A percentile compares a stretch with the other conserved stretches of the same genome.
These are phyloP conservation scores for Coturnix japonica DNA, from an alignment of 2,113 vertebrate species.

Conservation along the genomic window DNA sequence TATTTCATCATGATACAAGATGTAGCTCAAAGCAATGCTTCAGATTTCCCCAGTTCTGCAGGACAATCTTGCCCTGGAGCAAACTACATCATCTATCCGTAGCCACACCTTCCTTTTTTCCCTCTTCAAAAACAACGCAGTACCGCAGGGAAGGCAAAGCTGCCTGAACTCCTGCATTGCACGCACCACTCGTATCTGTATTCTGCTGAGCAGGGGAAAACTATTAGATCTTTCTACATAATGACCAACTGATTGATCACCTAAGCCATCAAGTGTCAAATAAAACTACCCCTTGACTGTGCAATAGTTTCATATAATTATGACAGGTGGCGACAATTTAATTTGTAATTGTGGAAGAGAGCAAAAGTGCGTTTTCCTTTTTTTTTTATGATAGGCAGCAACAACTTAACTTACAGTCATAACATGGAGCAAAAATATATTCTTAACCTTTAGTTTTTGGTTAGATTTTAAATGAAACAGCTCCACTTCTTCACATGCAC, in stretches of 20 bases:
- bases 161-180: neutral
- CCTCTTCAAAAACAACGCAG: slow-evolving; percentile 29
- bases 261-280: neutral
- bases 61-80: slow-evolving; percentile 78
- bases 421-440: neutral
- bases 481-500: slow-evolving; percentile 1
- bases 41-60: slow-evolving; percentile 73
- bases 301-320: slow-evolving; percentile 49
- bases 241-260: neutral
- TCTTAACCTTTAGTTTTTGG: slow-evolving; percentile 7
- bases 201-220: neutral
- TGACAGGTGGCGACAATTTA: slow-evolving; percentile 42
- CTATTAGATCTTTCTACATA: neutral
- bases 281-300: neutral
- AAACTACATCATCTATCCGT: slow-evolving; percentile 65
- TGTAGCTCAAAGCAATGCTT: slow-evolving; percentile 78
- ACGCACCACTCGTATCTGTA: neutral
- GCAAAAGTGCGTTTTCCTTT: neutral
- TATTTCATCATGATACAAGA: slow-evolving; percentile 69
- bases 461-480: slow-evolving; percentile 11
- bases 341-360: neutral
- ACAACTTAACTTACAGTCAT: neutral
- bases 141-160: slow-evolving; percentile 51
- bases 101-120: slow-evolving; percentile 51
- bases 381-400: slow-evolving; percentile 35